These are phyloP conservation scores for Trichomycterus rosablanca DNA, from an alignment of 2,113 vertebrate genomes.

Conservation along the genomic window DNA sequence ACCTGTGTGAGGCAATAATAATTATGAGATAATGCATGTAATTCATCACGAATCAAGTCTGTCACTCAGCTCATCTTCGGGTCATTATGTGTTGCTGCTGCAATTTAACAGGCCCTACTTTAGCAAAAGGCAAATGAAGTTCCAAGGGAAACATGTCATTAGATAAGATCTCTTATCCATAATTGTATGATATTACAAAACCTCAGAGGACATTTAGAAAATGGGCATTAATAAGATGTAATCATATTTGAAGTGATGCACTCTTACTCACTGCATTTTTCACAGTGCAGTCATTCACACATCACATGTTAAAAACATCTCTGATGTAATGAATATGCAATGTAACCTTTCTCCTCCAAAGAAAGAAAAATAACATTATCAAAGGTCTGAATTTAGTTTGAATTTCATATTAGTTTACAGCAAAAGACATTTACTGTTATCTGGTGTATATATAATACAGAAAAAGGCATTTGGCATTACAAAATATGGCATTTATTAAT, in stretches of 20 bases:
- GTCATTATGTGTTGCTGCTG: not conserved
- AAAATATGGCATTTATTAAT: no score
- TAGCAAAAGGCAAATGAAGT: not conserved
- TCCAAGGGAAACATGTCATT: slow-evolving; percentile 2
- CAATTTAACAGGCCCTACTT: not conserved
- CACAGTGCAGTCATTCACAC: slow-evolving; percentile 29
- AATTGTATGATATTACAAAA: no score
- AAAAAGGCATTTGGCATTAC: not conserved
- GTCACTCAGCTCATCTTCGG: slow-evolving; percentile 7
- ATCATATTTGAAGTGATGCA: slow-evolving; percentile 4
- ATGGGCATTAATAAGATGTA: slow-evolving; percentile 1
- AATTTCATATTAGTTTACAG: slow-evolving; percentile 20
- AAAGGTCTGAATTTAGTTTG: slow-evolving; percentile 8
- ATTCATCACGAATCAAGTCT: not conserved
- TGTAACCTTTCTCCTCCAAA: slow-evolving; percentile 32
- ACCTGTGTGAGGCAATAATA: slow-evolving; percentile 64
- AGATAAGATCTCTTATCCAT: not conserved
- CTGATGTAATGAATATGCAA: slow-evolving; percentile 31
- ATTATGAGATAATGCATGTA: not conserved
- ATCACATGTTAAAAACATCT: slow-evolving; percentile 17
- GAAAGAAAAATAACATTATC: slow-evolving; percentile 7
- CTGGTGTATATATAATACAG: not conserved
- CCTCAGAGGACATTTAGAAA: not conserved
- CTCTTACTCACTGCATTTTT: not conserved
- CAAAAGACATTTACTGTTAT: not conserved